Evolutionary conservation across 2,888 invertebrate species (phyloP).

Genomic region (Philereme vetulata): DNA sequence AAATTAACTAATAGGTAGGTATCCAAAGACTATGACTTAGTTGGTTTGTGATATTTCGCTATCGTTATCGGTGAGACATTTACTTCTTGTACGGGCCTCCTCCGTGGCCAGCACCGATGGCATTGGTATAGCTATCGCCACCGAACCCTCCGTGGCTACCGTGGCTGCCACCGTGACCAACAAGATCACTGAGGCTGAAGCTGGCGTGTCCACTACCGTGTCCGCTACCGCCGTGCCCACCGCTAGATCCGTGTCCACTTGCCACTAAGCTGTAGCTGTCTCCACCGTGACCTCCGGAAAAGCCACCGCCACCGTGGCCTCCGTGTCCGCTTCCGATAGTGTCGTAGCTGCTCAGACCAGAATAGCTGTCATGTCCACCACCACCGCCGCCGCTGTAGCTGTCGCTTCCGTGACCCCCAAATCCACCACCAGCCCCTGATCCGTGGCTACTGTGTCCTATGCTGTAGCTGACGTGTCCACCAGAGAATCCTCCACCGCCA

Average conservation of each 20-base stretch:
- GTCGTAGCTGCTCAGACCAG: slow-evolving; percentile 43
- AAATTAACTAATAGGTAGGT: slow-evolving; percentile 37
- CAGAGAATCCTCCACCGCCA: slow-evolving; percentile 36
- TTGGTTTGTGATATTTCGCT: slow-evolving; percentile 44
- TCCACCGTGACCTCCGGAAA: slow-evolving; percentile 45
- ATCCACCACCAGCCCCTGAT: slow-evolving; percentile 20
- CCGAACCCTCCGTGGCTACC: slow-evolving; percentile 50
- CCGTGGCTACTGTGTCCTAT: slow-evolving; percentile 7
- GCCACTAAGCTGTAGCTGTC: slow-evolving; percentile 45
- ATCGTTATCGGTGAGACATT: slow-evolving; percentile 29
- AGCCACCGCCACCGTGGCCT: slow-evolving; percentile 41
- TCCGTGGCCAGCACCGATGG: slow-evolving; percentile 72
- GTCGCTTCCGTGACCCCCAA: slow-evolving; percentile 32
- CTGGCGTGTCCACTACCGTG: slow-evolving; percentile 53
- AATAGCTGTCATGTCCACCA: slow-evolving; percentile 38
- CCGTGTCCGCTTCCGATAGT: slow-evolving; percentile 41
- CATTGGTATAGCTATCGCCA: slow-evolving; percentile 74
- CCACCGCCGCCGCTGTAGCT: slow-evolving; percentile 41
- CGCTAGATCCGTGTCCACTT: slow-evolving; percentile 43
- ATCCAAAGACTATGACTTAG: slow-evolving; percentile 72
- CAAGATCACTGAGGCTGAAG: slow-evolving; percentile 45
- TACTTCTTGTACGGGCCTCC: slow-evolving; percentile 74
- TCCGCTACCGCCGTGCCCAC: slow-evolving; percentile 38
- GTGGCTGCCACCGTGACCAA: slow-evolving; percentile 50
- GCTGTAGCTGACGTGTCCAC: slow-evolving; percentile 39